Percentiles rank a stretch among this genome's conserved stretches.
Conservation (phyloP, 2,888 invertebrate genomes). For the Xestia sexstrigata region DNA sequence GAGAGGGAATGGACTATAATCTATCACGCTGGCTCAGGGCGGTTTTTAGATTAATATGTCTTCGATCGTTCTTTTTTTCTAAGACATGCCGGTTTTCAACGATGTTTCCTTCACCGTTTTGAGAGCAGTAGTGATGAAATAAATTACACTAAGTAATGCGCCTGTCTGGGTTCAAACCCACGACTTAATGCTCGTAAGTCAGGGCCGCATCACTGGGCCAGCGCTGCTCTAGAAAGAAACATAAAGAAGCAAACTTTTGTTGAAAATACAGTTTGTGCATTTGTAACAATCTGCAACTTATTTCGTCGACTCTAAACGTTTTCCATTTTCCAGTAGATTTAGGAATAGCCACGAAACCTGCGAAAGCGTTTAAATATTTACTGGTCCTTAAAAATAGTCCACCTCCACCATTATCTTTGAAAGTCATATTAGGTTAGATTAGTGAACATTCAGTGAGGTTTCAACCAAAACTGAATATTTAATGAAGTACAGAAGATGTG, state of each 20-base stretch:
- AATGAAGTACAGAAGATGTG: slow-evolving; percentile 31
- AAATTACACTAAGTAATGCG: too few relatives aligned
- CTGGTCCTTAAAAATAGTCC: slow-evolving; percentile 1
- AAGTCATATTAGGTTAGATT: slow-evolving; percentile 16
- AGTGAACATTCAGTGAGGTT: slow-evolving; percentile 34
- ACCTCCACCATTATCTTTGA: background rate
- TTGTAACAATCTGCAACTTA: background rate
- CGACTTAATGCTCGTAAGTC: too few relatives aligned
- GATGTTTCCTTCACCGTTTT: too few relatives aligned
- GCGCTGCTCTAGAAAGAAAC: too few relatives aligned
- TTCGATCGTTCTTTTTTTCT: too few relatives aligned
- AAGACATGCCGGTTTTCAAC: too few relatives aligned
- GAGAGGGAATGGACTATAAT: too few relatives aligned
- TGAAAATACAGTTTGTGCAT: background rate
- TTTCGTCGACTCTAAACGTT: background rate
- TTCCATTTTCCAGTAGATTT: background rate
- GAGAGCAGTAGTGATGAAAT: too few relatives aligned
- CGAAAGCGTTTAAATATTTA: slow-evolving; percentile 24
- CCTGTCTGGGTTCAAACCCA: too few relatives aligned
- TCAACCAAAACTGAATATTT: slow-evolving; percentile 30
- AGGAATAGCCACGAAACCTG: slow-evolving; percentile 9
- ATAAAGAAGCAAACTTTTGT: background rate
- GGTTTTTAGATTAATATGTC: too few relatives aligned
- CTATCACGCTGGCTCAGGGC: too few relatives aligned
- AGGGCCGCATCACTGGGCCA: too few relatives aligned